Evolutionary conservation across 2,113 vertebrate genomes (phyloP).

Genomic region (Felis catus): DNA sequence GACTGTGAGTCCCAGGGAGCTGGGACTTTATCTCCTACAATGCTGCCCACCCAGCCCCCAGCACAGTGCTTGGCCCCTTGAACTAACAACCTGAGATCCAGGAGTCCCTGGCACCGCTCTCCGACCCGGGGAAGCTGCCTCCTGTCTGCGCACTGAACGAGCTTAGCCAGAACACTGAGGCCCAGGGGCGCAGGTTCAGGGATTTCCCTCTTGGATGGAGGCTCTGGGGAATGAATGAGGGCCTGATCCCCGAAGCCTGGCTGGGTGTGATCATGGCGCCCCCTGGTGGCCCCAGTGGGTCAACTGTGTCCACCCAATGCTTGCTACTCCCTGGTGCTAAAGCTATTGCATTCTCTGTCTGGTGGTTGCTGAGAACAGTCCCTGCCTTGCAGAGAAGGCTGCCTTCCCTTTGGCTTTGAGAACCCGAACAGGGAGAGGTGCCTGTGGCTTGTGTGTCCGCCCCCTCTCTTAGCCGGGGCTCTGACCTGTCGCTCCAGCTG

Average conservation of each 20-base stretch:
- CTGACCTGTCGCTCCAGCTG: not conserved
- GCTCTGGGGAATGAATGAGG: not conserved
- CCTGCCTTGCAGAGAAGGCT: not conserved
- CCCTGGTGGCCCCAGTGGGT: slow-evolving; percentile 9
- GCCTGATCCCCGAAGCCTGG: not conserved
- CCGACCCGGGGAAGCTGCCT: not conserved
- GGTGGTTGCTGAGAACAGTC: not conserved
- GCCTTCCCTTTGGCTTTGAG: slow-evolving; percentile 23
- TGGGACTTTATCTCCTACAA: not conserved
- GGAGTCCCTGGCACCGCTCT: not conserved
- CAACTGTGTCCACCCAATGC: fast-evolving
- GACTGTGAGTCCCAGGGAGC: not conserved
- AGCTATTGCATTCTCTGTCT: not conserved
- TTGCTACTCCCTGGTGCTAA: not conserved
- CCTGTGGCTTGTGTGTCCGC: not conserved
- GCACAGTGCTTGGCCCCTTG: not conserved
- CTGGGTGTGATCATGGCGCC: not conserved
- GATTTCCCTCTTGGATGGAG: not conserved
- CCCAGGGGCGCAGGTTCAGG: not conserved
- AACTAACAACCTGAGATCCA: not conserved
- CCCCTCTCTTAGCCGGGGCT: not conserved
- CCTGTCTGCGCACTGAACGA: not conserved
- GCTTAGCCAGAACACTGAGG: not conserved
- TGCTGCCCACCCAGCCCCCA: not conserved
- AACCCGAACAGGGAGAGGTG: not conserved